Evolutionary conservation across 2,113 vertebrate genomes (phyloP), one percentile per base, ranked within the genome.

Genomic region (Irena cyanogastra): DNA sequence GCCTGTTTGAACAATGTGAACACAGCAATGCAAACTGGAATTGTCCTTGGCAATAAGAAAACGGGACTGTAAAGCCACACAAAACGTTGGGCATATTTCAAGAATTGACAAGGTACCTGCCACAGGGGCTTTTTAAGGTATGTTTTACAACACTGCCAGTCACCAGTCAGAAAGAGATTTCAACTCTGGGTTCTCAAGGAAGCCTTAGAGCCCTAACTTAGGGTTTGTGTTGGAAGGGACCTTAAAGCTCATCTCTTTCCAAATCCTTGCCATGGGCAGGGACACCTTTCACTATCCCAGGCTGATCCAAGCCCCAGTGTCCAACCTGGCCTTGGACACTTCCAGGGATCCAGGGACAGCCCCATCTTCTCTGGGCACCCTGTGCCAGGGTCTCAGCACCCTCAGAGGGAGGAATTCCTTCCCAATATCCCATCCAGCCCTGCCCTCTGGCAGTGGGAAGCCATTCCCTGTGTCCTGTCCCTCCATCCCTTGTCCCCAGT

Each of bases 381-480:
- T 16, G 15, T 59, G 4, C 53, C 64, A 82, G 14, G 3, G 4
- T 18, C 50, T 49, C 0, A 2, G 12, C 37, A 31, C 56, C 31
- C 47, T 45, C 8, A 0, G 47, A 63, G 68, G 6, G 11, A 54
- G 3, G 1, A 45, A 65, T 64, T 41, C 16, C 35, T 24, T 0
- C 30, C 42, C 82, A 65, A 13, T 16, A 4, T 41, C 35, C 50
- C 30, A 84, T 23, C 59, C 1, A 11, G 0, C 22, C 57, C 81
- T 53, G 27, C 39, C 22, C 41, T 56, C 41, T 23, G 49, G 11
- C 49, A 64, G 3, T n/a, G 14, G 13, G 24, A 15, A 56, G 30
- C 60, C 71, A 50, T 31, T 50, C 52, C 35, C 44, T 42, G 16
- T 6, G 20, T 59, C 31, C 52, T 50, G 26, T 57, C 44, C 20